Base-by-base conservation (phyloP, 2,888 invertebrate genomes). In the Rotaria socialis region DNA sequence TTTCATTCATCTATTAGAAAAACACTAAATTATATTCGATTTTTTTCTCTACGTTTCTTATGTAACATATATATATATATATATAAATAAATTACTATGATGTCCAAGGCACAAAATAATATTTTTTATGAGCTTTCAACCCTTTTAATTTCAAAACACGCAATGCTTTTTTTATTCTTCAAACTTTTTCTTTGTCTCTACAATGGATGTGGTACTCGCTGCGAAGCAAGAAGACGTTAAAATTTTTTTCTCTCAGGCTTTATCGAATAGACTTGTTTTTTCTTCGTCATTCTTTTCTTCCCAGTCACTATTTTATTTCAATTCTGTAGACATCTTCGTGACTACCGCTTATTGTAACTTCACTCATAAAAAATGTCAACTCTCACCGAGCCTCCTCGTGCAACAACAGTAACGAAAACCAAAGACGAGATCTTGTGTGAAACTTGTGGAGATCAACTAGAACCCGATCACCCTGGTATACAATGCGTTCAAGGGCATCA, bases 401-500 rank as follows among this genome's bases (percentile, higher is more conserved):
- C 7, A 1, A 19, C 19, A 35, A 35, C 16, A 27, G 0, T 4
- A 6, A 55, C 55, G 3, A 19, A 67, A 16, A 1, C 35, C n/a
- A 67, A 67, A 19, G 35, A 67, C 5, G 35, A 41, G 4, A 67
- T 4, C 4, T 0, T 41, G 5, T 67, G 67, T 67, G 67, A 19
- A 19, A 19, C 6, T 19, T 67, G 67, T 35, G 35, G 19, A 2
- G 5, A 5, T 35, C 35, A 67, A 67, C 14, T 67, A 19, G 67
- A 67, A 41, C 67, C 35, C 19, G 67, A 67, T 35, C 67, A 67
- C 35, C 19, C 16, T 27, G 67, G 67, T 35, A 67, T 67, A 35
- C 67, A 67, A 67, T 67, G 80, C 47, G 14, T 47, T 16, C 80
- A 80, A 80, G 80, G 10, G 4, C 80, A 80, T 80, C 80, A 80